Percentiles rank a stretch among this genome's conserved stretches.
phyloP scores from a whole-genome alignment of 2,113 vertebrate species.

The Myocastor coypus region DNA sequence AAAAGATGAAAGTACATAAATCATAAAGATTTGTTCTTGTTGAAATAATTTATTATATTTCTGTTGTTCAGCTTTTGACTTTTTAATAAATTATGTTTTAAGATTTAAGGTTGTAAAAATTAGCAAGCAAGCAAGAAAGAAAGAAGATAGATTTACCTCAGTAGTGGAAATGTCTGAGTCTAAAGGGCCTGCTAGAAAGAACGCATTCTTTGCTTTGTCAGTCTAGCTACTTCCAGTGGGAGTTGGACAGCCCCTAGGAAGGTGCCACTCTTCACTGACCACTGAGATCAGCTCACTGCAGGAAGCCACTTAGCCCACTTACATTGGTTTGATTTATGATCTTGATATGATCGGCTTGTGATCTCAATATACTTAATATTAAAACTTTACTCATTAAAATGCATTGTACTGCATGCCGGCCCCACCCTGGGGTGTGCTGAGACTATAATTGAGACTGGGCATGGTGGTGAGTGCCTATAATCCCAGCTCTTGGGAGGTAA shows the following conservation, averaged over 20 bases:
- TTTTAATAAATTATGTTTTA: too few relatives aligned
- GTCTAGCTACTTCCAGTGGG: neutral
- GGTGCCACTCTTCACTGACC: constrained; percentile 60
- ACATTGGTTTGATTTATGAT: neutral
- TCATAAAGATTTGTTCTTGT: too few relatives aligned
- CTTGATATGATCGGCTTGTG: constrained; percentile 27
- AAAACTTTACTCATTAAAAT: constrained; percentile 78
- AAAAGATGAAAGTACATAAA: too few relatives aligned
- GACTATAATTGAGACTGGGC: too few relatives aligned
- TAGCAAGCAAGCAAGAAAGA: too few relatives aligned
- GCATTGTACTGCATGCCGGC: constrained; percentile 31
- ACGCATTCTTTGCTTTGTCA: neutral
- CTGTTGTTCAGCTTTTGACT: too few relatives aligned
- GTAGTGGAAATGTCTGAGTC: neutral
- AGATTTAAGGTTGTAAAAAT: too few relatives aligned
- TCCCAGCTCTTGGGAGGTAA: too few relatives aligned
- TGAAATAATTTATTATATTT: too few relatives aligned
- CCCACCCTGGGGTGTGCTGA: too few relatives aligned
- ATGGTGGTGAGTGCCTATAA: too few relatives aligned
- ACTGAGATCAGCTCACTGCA: constrained; percentile 59
- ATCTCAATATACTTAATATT: constrained; percentile 66
- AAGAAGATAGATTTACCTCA: neutral
- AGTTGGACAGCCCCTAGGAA: constrained; percentile 43
- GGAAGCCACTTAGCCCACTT: constrained; percentile 70
- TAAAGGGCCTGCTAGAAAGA: neutral